These are phyloP conservation scores for Villa cingulata DNA, from an alignment of 2,888 invertebrate genomes.

Conservation along the genomic window DNA sequence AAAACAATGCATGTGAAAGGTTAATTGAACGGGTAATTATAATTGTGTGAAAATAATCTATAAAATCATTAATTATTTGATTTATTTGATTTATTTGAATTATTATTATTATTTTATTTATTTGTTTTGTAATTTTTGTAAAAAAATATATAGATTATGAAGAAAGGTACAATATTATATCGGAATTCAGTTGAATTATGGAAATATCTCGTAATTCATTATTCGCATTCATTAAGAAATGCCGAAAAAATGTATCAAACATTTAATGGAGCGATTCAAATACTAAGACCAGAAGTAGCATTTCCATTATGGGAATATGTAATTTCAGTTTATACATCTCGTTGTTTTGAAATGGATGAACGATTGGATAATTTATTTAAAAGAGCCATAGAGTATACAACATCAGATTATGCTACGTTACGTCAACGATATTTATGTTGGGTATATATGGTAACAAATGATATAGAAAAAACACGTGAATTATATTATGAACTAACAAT, in stretches of 20 bases:
- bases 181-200: constrained; percentile 39
- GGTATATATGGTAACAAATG: constrained; percentile 22
- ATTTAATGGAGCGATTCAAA: constrained; percentile 29
- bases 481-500: constrained; percentile 46
- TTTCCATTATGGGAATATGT: constrained; percentile 25
- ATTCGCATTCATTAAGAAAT: constrained; percentile 34
- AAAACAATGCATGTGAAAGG: constrained; percentile 7
- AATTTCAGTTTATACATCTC: constrained; percentile 25
- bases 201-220: constrained; percentile 38
- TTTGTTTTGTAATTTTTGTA: constrained; percentile 17
- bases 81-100: too few species aligned
- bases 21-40: constrained; percentile 11
- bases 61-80: neutral
- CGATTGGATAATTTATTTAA: constrained; percentile 22
- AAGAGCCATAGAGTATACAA: constrained; percentile 21
- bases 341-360: constrained; percentile 19
- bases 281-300: constrained; percentile 16
- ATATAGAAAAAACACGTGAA: constrained; percentile 45
- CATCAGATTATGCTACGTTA: constrained; percentile 21
- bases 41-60: neutral
- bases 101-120: too few species aligned
- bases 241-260: constrained; percentile 33
- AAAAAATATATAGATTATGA: constrained; percentile 29
- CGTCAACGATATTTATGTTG: constrained; percentile 26
- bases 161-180: constrained; percentile 36